A percentile compares a stretch with the other conserved stretches of the same genome.
phyloP scores from a whole-genome alignment of 1,140 invertebrate species.

The Adoxophyes honmai region DNA sequence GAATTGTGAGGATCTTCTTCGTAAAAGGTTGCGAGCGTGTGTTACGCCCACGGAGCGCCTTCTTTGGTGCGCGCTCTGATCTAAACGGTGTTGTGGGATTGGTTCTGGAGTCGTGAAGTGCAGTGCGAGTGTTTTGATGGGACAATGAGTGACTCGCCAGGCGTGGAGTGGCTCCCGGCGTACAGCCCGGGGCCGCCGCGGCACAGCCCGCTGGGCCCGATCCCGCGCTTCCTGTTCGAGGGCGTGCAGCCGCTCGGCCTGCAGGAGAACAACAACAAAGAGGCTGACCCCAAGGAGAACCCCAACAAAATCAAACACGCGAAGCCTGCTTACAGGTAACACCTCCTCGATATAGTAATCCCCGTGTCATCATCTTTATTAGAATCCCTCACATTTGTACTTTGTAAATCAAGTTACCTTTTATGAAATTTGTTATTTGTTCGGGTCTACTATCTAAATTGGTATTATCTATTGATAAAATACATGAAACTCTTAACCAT shows the following conservation, averaged over 20 bases:
- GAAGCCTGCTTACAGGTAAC: conserved; percentile 70
- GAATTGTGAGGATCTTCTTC: conserved; percentile 53
- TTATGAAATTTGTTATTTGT: too few relatives aligned
- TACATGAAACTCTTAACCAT: too few relatives aligned
- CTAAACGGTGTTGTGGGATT: conserved; percentile 19
- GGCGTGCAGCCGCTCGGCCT: conserved; percentile 62
- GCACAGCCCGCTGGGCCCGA: conserved; percentile 68
- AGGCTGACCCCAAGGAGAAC: conserved; percentile 61
- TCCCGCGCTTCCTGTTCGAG: conserved; percentile 67
- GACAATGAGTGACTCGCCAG: conserved; percentile 71
- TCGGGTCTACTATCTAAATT: too few relatives aligned
- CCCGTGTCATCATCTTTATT: too few relatives aligned
- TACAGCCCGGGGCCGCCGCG: conserved; percentile 68
- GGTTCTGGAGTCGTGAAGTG: conserved; percentile 28
- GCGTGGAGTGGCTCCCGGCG: conserved; percentile 72
- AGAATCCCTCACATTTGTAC: too few relatives aligned
- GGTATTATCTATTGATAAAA: too few relatives aligned
- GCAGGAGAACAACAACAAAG: conserved; percentile 71
- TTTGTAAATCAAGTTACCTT: too few relatives aligned
- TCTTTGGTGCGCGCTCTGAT: conserved; percentile 29
- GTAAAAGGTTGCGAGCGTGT: conserved; percentile 63
- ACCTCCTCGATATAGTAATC: too few relatives aligned
- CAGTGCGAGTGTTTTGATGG: conserved; percentile 43
- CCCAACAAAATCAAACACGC: conserved; percentile 69
- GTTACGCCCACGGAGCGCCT: conserved; percentile 49